A percentile compares a stretch with the other conserved stretches of the same genome.
These are phyloP conservation scores for Labia minor DNA, from an alignment of 2,888 invertebrate genomes.

Conservation along the genomic window DNA sequence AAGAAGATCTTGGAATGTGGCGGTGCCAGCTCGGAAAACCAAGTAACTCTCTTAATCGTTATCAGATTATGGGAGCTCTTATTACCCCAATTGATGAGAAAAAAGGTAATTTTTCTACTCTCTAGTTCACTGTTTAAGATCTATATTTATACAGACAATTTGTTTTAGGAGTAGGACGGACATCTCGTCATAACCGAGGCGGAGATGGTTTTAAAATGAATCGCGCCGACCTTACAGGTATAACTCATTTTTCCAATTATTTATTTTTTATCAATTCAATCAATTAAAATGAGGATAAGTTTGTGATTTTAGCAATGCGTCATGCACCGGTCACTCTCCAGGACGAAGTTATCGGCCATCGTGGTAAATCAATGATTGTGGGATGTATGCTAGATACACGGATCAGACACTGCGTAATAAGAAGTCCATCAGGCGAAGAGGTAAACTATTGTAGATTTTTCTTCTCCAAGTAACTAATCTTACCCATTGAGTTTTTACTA, in stretches of 20 bases:
- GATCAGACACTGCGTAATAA: not conserved
- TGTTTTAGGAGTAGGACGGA: not conserved
- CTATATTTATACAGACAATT: no score
- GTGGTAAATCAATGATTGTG: not conserved
- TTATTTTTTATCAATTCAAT: not conserved
- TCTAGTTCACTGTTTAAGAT: not conserved
- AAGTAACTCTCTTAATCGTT: not conserved
- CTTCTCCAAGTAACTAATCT: no score
- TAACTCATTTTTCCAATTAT: not conserved
- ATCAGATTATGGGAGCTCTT: not conserved
- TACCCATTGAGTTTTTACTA: not conserved
- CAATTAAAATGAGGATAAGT: not conserved
- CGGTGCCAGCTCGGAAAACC: not conserved
- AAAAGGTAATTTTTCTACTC: not conserved
- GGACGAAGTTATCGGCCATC: not conserved
- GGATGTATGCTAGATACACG: not conserved
- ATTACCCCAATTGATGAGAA: not conserved
- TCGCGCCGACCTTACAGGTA: not conserved
- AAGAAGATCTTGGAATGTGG: not conserved
- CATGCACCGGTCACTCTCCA: not conserved
- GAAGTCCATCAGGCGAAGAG: not conserved
- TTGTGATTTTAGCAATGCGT: not conserved
- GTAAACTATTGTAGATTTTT: not conserved
- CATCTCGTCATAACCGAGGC: not conserved
- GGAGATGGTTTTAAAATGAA: not conserved